Conservation (phyloP, 2,797 vertebrate species). For the Sphenodon punctatus region DNA sequence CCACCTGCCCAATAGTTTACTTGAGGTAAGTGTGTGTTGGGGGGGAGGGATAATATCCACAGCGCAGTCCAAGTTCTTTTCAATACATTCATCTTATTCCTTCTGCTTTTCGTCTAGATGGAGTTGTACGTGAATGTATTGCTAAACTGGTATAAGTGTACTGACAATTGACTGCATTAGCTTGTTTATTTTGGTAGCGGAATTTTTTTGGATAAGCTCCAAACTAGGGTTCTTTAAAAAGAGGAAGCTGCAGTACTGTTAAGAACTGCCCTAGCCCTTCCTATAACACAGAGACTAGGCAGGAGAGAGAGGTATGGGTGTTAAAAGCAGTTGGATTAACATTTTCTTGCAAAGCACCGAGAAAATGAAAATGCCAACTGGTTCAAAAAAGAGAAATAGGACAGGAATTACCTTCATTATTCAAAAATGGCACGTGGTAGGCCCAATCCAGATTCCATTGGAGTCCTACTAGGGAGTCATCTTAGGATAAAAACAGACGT, state of each 20-base stretch:
- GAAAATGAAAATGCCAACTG: neutral
- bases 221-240: conserved; percentile 41
- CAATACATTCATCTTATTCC: neutral
- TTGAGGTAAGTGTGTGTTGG: neutral
- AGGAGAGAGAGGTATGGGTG: neutral
- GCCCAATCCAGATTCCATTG: too few species aligned
- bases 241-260: conserved; percentile 44
- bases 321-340: neutral
- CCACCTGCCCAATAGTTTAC: neutral
- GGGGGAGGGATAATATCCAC: neutral
- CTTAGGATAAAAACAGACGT: too few species aligned
- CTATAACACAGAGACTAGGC: neutral
- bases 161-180: conserved; percentile 46
- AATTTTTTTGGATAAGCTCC: conserved; percentile 51
- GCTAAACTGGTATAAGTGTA: conserved; percentile 38
- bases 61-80: neutral
- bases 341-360: neutral
- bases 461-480: too few species aligned
- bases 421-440: too few species aligned
- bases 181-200: conserved; percentile 39
- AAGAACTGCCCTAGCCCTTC: conserved; percentile 34
- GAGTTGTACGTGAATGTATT: neutral
- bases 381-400: neutral
- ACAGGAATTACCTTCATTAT: neutral
- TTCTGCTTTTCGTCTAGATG: neutral